Conservation (phyloP, 2,888 invertebrate genomes). For the Cyclophora albipunctata region DNA sequence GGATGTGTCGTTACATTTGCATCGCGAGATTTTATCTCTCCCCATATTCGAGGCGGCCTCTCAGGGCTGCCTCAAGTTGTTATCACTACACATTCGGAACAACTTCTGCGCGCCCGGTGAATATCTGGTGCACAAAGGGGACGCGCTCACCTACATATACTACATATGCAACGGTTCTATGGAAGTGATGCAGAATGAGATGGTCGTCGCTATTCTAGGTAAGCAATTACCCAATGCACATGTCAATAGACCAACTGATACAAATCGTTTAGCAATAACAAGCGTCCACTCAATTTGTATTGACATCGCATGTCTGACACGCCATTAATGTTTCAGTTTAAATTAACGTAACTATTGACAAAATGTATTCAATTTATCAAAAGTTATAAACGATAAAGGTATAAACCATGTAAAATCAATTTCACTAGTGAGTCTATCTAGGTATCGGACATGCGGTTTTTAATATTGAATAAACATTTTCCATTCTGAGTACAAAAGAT, state of each 20-base stretch:
- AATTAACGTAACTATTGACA: neutral
- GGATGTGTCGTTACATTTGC: slow-evolving; percentile 96
- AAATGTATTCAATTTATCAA: no score
- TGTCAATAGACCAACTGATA: neutral
- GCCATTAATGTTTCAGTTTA: neutral
- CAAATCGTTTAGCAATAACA: slow-evolving; percentile 5
- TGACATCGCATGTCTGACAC: slow-evolving; percentile 4
- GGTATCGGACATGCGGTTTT: no score
- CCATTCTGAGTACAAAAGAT: no score
- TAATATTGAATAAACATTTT: no score
- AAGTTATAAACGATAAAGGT: no score
- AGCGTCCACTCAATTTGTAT: slow-evolving; percentile 8
- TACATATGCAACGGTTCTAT: slow-evolving; percentile 97
- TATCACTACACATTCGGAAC: slow-evolving; percentile 93
- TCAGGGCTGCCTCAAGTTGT: slow-evolving; percentile 93
- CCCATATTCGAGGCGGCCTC: slow-evolving; percentile 96
- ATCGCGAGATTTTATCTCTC: slow-evolving; percentile 93
- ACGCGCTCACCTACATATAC: slow-evolving; percentile 94
- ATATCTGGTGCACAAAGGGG: slow-evolving; percentile 94
- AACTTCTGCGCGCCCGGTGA: slow-evolving; percentile 98
- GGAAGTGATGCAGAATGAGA: slow-evolving; percentile 96
- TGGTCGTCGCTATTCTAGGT: slow-evolving; percentile 98
- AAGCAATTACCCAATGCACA: slow-evolving; percentile 39
- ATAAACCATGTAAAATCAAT: no score
- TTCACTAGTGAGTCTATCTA: no score